Evolutionary conservation across 2,888 invertebrate genomes (phyloP).

Genomic region (Antheraea yamamai): DNA sequence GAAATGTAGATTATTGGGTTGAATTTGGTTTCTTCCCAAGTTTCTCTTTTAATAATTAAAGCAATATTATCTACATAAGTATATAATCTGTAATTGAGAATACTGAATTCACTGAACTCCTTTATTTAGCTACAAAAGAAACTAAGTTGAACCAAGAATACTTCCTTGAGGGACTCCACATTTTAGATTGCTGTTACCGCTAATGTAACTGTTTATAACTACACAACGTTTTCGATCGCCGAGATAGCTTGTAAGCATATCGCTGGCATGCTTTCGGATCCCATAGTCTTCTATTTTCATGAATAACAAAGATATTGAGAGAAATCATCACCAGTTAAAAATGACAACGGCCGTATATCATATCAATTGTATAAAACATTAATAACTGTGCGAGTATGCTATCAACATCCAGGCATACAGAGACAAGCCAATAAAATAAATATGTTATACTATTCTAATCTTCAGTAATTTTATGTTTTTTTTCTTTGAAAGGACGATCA

Average conservation of each 20-base stretch:
- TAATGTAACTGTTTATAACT: background rate
- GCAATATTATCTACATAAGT: background rate
- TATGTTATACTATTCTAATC: too few relatives aligned
- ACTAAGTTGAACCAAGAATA: background rate
- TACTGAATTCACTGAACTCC: background rate
- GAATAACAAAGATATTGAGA: too few relatives aligned
- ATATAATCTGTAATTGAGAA: background rate
- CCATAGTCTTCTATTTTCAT: background rate
- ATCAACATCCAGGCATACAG: too few relatives aligned
- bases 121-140: background rate
- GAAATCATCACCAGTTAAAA: too few relatives aligned
- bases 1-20: background rate
- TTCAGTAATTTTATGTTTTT: too few relatives aligned
- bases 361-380: too few relatives aligned
- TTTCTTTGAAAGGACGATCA: too few relatives aligned
- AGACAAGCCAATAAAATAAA: too few relatives aligned
- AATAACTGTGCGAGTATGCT: too few relatives aligned
- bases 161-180: conserved; percentile 5
- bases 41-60: background rate
- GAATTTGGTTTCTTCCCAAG: background rate
- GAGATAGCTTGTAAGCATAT: background rate
- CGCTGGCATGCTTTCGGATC: background rate
- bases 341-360: too few relatives aligned
- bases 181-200: background rate
- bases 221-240: background rate